phyloP scores from a whole-genome alignment of 2,113 vertebrate genomes.

The Willisornis vidua region DNA sequence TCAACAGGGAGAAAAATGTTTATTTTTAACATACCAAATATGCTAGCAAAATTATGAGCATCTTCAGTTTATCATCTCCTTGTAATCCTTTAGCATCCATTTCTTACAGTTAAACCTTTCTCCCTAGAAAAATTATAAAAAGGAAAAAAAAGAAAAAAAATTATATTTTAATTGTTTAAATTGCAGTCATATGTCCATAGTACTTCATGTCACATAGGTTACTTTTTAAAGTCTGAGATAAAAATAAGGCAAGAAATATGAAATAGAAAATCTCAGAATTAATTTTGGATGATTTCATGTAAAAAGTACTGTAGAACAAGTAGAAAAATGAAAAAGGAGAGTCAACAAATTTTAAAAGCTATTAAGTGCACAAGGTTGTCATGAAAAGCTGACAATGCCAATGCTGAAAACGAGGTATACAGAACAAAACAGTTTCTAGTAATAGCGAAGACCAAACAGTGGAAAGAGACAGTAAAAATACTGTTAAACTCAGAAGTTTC shows the following conservation, averaged over 20 bases:
- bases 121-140: background rate
- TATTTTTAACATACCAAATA: constrained; percentile 71
- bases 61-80: constrained; percentile 44
- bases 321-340: background rate
- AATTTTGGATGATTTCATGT: background rate
- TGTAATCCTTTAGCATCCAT: constrained; percentile 64
- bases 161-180: background rate
- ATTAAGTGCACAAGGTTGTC: background rate
- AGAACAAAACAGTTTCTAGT: background rate
- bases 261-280: background rate
- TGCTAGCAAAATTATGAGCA: constrained; percentile 48
- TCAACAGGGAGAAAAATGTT: background rate
- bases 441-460: background rate
- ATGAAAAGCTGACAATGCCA: background rate
- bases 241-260: background rate
- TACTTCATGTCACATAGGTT: background rate
- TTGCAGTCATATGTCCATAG: background rate
- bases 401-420: background rate
- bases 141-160: background rate
- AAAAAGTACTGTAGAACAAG: background rate
- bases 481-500: background rate
- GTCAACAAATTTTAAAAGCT: background rate
- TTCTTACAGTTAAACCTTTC: background rate
- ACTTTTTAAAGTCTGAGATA: background rate
- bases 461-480: background rate